Evolutionary conservation across 2,797 vertebrate species (phyloP), one percentile per base, ranked within the genome.

Genomic region (Myripristis murdjan): DNA sequence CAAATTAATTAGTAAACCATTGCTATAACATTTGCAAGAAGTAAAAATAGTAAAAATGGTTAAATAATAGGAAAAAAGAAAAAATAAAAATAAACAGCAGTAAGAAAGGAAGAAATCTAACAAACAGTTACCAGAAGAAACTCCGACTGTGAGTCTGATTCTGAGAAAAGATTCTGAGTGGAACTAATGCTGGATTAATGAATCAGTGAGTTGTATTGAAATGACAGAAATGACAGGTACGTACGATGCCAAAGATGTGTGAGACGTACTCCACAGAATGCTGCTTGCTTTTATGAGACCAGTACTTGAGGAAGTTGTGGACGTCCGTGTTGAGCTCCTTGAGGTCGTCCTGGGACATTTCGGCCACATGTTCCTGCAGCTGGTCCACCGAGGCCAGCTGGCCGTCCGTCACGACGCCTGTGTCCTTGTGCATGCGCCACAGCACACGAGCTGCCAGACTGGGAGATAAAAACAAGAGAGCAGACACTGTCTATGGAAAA

Each of bases 391-490:
- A 89, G 44, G 96, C 89, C 79, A 99, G 91, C 89, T 97, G 96
- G 78, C 92, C 91, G 76, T 99, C 97, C 0, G 96, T 92, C 16
- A 93, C 94, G 12, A 96, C 87, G 0, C 94, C 93, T 9, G 95
- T 95, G 87, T 96, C 93, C 89, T 95, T 95, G 81, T 95, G 95
- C 0, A 97, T 90, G 23, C 95, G 94, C 98, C 98, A 99, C 85
- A 98, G 60, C 82, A 97, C 93, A 4, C 95, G 96, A 0, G 96
- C 97, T 0, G 96, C 97, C 88, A 99, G 92, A 62, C 98, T 99
- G 86, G 11, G 3, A 6, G 14, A 10, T 24, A 3, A 9, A 33
- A n/a, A 12, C 5, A 44, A 2, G 4, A 35, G 20, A 73, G 55
- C 22, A 2, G 5, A 60, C 16, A 53, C 2, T 6, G 22, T 41